Percentiles rank a stretch among this genome's conserved stretches.
Conservation (phyloP, 2,888 invertebrate genomes). For the Noctua janthina region DNA sequence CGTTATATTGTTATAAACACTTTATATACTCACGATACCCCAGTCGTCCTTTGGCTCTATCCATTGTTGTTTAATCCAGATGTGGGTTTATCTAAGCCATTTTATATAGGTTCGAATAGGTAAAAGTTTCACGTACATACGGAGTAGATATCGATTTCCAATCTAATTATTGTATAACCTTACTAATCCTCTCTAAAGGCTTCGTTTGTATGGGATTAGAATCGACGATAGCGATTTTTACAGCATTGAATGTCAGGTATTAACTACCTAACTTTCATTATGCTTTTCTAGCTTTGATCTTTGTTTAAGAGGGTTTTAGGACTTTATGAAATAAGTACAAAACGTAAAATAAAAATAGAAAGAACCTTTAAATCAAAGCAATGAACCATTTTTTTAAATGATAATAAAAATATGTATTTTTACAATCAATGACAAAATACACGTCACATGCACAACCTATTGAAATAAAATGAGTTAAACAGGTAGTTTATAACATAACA, state of each 20-base stretch:
- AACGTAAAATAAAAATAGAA: background rate
- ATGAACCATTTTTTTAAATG: background rate
- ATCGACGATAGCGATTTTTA: constrained; percentile 15
- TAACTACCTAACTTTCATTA: background rate
- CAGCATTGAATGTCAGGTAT: background rate
- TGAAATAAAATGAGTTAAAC: background rate
- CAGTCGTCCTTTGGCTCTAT: background rate
- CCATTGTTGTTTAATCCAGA: constrained; percentile 46
- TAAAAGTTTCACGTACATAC: constrained; percentile 41
- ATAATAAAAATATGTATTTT: background rate
- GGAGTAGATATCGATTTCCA: constrained; percentile 52
- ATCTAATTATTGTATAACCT: constrained; percentile 52
- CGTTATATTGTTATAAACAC: background rate
- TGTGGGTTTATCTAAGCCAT: constrained; percentile 51
- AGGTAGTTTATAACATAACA: too few species aligned
- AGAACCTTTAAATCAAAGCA: background rate
- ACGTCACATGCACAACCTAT: background rate
- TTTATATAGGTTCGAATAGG: constrained; percentile 35
- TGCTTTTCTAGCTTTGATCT: constrained; percentile 6
- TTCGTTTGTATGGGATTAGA: constrained; percentile 28
- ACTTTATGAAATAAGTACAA: background rate
- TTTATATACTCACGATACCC: background rate
- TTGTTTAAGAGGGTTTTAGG: background rate
- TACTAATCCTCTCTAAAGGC: constrained; percentile 36
- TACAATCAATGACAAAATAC: background rate